These are phyloP conservation scores for Rhabdophis nuchalis DNA, from an alignment of 2,797 vertebrate species.

Conservation along the genomic window DNA sequence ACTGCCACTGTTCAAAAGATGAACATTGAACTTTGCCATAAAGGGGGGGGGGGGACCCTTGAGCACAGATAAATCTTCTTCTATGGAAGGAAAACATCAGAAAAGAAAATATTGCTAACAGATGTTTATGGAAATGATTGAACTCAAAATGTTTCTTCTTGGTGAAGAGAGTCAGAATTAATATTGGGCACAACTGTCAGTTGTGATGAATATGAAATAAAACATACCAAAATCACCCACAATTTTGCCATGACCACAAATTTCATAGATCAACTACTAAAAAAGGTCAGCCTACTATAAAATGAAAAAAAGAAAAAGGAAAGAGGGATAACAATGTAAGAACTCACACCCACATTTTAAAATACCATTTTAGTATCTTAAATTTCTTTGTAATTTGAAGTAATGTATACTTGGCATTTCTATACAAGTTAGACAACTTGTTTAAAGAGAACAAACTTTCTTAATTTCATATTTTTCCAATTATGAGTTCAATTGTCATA, in stretches of 20 bases:
- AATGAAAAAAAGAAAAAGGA: neutral
- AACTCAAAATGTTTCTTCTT: neutral
- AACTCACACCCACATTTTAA: neutral
- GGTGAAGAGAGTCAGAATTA: neutral
- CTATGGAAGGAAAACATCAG: neutral
- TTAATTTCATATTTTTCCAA: neutral
- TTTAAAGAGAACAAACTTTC: neutral
- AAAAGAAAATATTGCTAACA: slow-evolving; percentile 13
- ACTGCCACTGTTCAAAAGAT: slow-evolving; percentile 27
- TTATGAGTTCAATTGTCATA: neutral
- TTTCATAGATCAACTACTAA: neutral
- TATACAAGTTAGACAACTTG: neutral
- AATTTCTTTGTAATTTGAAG: neutral
- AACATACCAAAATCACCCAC: neutral
- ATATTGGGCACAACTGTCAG: neutral
- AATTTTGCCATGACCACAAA: neutral
- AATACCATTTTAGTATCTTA: neutral
- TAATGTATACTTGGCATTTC: neutral
- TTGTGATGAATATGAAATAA: neutral
- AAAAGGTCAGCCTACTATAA: neutral
- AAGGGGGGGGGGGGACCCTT: neutral
- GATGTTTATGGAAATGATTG: neutral
- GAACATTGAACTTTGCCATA: slow-evolving; percentile 22
- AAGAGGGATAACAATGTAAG: neutral
- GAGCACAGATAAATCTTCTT: slow-evolving; percentile 30